phyloP scores from a whole-genome alignment of 2,888 invertebrate genomes.

The Philereme vetulata region DNA sequence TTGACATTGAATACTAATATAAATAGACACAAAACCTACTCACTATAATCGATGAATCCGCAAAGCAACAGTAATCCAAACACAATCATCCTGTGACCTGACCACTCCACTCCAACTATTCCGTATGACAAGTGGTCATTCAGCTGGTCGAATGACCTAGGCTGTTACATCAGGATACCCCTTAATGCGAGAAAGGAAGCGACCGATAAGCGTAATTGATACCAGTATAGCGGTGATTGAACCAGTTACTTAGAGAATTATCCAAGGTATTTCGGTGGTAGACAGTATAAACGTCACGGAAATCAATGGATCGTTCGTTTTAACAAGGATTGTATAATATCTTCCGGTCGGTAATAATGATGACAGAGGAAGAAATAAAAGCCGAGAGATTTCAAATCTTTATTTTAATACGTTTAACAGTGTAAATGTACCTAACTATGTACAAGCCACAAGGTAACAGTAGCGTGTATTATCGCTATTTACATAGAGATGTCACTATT shows the following conservation, averaged over 20 bases:
- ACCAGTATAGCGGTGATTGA: slow-evolving; percentile 20
- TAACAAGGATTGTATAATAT: too few relatives aligned
- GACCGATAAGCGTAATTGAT: slow-evolving; percentile 17
- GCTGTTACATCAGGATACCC: slow-evolving; percentile 28
- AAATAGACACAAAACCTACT: slow-evolving; percentile 41
- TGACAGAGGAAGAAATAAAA: slow-evolving; percentile 15
- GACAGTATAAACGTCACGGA: too few relatives aligned
- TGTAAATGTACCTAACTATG: slow-evolving; percentile 5
- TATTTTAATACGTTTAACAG: slow-evolving; percentile 26
- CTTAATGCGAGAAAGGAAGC: slow-evolving; percentile 29
- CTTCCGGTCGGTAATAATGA: too few relatives aligned
- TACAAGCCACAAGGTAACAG: slow-evolving; percentile 30
- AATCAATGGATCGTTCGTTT: too few relatives aligned
- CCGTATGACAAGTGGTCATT: slow-evolving; percentile 5
- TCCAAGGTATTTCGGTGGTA: background rate
- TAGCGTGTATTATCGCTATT: slow-evolving; percentile 46
- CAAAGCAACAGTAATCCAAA: slow-evolving; percentile 47
- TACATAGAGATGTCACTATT: slow-evolving; percentile 61
- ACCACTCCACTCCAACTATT: slow-evolving; percentile 15
- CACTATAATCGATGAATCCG: slow-evolving; percentile 59
- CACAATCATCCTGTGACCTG: slow-evolving; percentile 21
- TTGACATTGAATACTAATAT: too few relatives aligned
- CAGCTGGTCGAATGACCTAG: slow-evolving; percentile 14
- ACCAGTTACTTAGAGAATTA: slow-evolving; percentile 8
- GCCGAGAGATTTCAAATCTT: slow-evolving; percentile 13